A percentile compares a stretch with the other conserved stretches of the same genome.
Conservation (phyloP, 2,797 vertebrate species). For the Cyprinella venusta region DNA sequence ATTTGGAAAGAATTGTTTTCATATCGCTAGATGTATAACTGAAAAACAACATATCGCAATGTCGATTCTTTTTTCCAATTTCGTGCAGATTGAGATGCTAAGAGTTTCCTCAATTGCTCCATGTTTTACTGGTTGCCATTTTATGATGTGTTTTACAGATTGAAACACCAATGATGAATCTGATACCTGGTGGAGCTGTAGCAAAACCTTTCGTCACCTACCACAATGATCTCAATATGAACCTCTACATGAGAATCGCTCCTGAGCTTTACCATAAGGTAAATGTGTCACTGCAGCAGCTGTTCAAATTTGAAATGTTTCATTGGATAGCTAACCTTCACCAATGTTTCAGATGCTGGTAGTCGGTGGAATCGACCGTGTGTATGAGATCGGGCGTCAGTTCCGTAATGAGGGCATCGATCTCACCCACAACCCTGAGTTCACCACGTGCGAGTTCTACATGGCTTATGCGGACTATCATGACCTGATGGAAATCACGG, state of each 20-base stretch:
- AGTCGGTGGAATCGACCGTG: conserved; percentile 94
- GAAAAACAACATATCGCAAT: no score
- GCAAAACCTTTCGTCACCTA: conserved; percentile 95
- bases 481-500: conserved; percentile 96
- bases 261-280: conserved; percentile 99
- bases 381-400: conserved; percentile 96
- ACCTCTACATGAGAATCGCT: conserved; percentile 96
- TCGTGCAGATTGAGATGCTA: neutral
- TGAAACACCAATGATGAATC: conserved; percentile 99
- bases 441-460: conserved; percentile 99
- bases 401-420: conserved; percentile 99
- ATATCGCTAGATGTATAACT: no score
- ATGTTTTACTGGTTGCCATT: neutral
- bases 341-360: conserved; percentile 87
- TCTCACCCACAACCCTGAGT: conserved; percentile 97
- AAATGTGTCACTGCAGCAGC: conserved; percentile 8
- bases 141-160: conserved; percentile 74
- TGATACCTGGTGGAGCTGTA: conserved; percentile 95
- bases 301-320: neutral
- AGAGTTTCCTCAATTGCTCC: neutral
- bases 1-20: no score
- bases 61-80: no score
- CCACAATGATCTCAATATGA: conserved; percentile 98
- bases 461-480: conserved; percentile 98
- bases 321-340: neutral